These are phyloP conservation scores for Saccostrea glomerata DNA, from an alignment of 1,140 invertebrate species.

Conservation along the genomic window DNA sequence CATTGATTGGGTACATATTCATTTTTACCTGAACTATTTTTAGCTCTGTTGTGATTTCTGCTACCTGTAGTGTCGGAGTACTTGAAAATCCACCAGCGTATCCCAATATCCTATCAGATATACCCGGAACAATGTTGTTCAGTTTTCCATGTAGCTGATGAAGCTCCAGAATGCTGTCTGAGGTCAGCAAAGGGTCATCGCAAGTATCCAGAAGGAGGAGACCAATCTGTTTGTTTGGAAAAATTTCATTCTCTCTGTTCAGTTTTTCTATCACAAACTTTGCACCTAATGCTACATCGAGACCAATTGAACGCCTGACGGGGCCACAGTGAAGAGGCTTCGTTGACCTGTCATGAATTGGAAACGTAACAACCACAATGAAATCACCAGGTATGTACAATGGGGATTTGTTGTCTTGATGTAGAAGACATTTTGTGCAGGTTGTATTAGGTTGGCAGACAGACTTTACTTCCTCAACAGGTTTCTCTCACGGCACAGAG, in stretches of 20 bases:
- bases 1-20: background rate
- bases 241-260: slow-evolving; percentile 6
- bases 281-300: slow-evolving; percentile 29
- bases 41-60: slow-evolving; percentile 20
- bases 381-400: background rate
- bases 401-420: background rate
- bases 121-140: background rate
- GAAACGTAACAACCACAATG: slow-evolving; percentile 31
- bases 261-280: slow-evolving; percentile 13
- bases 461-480: background rate
- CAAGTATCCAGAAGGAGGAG: slow-evolving; percentile 18
- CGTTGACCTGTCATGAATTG: background rate
- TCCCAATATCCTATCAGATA: slow-evolving; percentile 4
- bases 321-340: slow-evolving; percentile 12
- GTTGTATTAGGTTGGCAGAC: slow-evolving; percentile 6
- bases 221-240: slow-evolving; percentile 32
- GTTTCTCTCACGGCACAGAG: no score
- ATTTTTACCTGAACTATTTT: slow-evolving; percentile 22
- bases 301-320: background rate
- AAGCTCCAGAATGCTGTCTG: slow-evolving; percentile 12
- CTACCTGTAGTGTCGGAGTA: background rate
- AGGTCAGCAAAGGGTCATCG: slow-evolving; percentile 22
- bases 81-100: slow-evolving; percentile 30
- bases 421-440: background rate
- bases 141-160: background rate